Evolutionary conservation across 2,888 invertebrate species (phyloP), one percentile per base, ranked within the genome.

Genomic region (Troilus luridus): DNA sequence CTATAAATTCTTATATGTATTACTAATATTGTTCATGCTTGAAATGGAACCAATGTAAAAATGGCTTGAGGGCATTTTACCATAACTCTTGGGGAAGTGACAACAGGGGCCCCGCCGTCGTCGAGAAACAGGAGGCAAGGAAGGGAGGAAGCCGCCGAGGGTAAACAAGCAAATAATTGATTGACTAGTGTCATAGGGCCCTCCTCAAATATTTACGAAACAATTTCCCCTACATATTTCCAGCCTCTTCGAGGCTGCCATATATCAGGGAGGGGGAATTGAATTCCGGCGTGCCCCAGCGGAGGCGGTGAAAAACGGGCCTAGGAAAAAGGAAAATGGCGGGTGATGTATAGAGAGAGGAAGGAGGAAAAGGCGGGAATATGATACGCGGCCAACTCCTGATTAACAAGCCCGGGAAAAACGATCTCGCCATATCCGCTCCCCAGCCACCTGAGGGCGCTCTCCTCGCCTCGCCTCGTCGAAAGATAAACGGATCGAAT

Each of bases 141-240:
- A 19, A 77, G 72, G 9, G 72, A 77, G 72, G 72, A 77, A 77
- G 72, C 72, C 27, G 14, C 72, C 21, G 21, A 77, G 72, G 72
- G 27, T 77, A 77, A 77, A 77, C 72, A 77, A 77, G 72, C 72
- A 77, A 77, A 77, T 77, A 77, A 77, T 77, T 77, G 72, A 77
- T 77, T 77, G 72, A 77, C 72, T 77, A 77, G 72, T 77, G 72
- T 77, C 72, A 77, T 77, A 77, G 72, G 27, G 72, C 72, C 27
- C 89, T 41, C 64, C 64, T 90, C 90, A 90, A 90, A 72, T 77
- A 90, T 90, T 90, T 77, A 90, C 90, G 90, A 77, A 90, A 90
- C 90, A 90, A 90, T 90, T 90, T 90, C 77, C 72, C 59, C 90
- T 72, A 90, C 72, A 90, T 90, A 77, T 90, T 90, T 90, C 56